Conservation (phyloP, 2,113 vertebrate species). For the Larimichthys polyactis region DNA sequence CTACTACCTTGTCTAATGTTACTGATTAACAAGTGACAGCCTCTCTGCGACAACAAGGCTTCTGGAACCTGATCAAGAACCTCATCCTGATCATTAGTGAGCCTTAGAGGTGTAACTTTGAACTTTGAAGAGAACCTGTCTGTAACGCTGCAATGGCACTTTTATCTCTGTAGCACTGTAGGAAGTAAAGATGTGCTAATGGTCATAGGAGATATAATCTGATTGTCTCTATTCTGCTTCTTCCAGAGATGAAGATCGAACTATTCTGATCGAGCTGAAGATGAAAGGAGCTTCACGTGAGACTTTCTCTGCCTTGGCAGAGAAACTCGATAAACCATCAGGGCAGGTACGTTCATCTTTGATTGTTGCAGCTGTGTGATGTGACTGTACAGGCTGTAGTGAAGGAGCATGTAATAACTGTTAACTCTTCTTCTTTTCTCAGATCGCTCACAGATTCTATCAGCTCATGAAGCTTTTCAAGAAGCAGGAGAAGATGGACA, state of each 20-base stretch:
- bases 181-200: too few species aligned
- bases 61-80: too few species aligned
- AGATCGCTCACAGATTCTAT: slow-evolving; percentile 94
- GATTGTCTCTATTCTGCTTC: not conserved
- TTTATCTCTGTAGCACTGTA: too few species aligned
- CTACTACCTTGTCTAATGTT: too few species aligned
- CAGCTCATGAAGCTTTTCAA: slow-evolving; percentile 97
- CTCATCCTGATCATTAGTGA: not conserved
- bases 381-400: not conserved
- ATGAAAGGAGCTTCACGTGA: slow-evolving; percentile 90
- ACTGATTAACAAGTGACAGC: too few species aligned
- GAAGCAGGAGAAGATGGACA: slow-evolving; percentile 90
- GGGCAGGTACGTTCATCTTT: slow-evolving; percentile 83
- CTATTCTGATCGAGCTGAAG: slow-evolving; percentile 92
- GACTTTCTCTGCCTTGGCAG: slow-evolving; percentile 89
- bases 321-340: slow-evolving; percentile 89
- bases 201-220: too few species aligned
- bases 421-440: slow-evolving; percentile 42
- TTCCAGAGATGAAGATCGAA: slow-evolving; percentile 93
- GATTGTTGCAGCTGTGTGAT: not conserved
- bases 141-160: too few species aligned
- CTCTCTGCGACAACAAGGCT: too few species aligned
- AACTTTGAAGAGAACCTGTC: not conserved
- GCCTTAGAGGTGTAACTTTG: not conserved
- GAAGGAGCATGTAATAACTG: not conserved